Evolutionary conservation across 1,140 invertebrate species (phyloP), one percentile per base, ranked within the genome.

Genomic region (Cyclina sinensis): DNA sequence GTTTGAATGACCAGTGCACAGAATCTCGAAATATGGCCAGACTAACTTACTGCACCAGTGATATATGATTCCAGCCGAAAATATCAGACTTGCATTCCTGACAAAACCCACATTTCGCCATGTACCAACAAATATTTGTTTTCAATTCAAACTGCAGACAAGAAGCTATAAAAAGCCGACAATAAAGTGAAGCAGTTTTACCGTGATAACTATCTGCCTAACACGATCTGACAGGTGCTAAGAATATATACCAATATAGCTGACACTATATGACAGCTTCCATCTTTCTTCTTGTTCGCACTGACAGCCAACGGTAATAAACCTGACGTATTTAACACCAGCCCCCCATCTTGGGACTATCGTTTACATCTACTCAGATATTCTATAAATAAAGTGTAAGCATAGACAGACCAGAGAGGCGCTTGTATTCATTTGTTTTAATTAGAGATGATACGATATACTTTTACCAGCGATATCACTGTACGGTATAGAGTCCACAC

Each of bases 311-410:
- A 16, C 37, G 32, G 82, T 39, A 70, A 85, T 85, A 70, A 85
- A 85, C 62, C 54, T 85, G 82, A 85, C 82, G 68, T 85, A 51
- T 85, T 70, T 51, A 85, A 85, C 82, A 85, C 62, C 43, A 70
- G 65, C 82, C 82, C 82, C 82, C 82, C 82, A 85, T 73, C 82
- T 54, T 46, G 82, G 65, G 32, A 70, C 82, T 85, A 85, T 85
- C 82, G n/a, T 51, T 85, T 85, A 85, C 82, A 46, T 62, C 37
- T 68, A 65, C 43, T 85, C 32, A 74, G 35, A 68, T 73, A 46
- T 74, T 65, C 37, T 39, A 39, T 46, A 54, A 85, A 68, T 70
- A 70, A 74, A 70, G 68, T 51, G 68, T 70, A 70, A 54, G 32
- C 24, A 46, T 30, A 70, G 62, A 85, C 82, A 54, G 68, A 46